Percentiles rank a stretch among this genome's conserved stretches.
phyloP scores from a whole-genome alignment of 92 coral and sea anemone genomes.

The Parazoanthus swiftii region DNA sequence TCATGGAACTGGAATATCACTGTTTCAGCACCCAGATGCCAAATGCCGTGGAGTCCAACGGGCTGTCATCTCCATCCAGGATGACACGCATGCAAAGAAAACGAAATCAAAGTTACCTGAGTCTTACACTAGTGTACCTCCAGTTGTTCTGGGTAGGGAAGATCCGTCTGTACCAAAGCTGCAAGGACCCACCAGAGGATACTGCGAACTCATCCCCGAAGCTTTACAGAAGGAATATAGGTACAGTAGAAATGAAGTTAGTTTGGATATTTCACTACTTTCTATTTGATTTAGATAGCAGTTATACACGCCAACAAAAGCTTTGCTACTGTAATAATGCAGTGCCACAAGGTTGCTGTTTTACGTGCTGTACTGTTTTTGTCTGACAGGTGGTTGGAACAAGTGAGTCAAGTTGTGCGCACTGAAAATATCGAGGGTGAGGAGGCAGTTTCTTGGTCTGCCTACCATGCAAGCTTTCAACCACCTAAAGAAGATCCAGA shows the following conservation, averaged over 20 bases:
- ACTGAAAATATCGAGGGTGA: conserved; percentile 3
- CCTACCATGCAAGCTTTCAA: conserved; percentile 42
- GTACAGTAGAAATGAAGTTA: neutral
- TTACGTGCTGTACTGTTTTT: neutral
- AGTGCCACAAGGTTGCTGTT: no score
- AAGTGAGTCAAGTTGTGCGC: conserved; percentile 22
- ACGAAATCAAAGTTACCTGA: conserved; percentile 24
- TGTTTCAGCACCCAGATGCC: conserved; percentile 36
- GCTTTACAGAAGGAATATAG: conserved; percentile 40
- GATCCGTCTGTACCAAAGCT: conserved; percentile 40
- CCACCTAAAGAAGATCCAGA: conserved; percentile 13
- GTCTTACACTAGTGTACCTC: conserved; percentile 34
- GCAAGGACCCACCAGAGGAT: conserved; percentile 32
- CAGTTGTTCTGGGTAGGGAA: conserved; percentile 20
- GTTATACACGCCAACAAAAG: no score
- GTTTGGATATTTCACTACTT: neutral
- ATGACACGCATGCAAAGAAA: conserved; percentile 19
- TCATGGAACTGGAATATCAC: conserved; percentile 41
- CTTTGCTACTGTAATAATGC: no score
- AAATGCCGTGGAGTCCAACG: conserved; percentile 13
- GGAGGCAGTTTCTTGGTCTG: conserved; percentile 43
- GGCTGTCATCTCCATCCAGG: conserved; percentile 4
- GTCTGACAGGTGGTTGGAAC: conserved; percentile 27
- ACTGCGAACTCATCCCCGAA: conserved; percentile 32
- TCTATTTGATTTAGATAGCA: neutral